phyloP scores from a whole-genome alignment of 2,888 invertebrate genomes.

The Suillia variegata region DNA sequence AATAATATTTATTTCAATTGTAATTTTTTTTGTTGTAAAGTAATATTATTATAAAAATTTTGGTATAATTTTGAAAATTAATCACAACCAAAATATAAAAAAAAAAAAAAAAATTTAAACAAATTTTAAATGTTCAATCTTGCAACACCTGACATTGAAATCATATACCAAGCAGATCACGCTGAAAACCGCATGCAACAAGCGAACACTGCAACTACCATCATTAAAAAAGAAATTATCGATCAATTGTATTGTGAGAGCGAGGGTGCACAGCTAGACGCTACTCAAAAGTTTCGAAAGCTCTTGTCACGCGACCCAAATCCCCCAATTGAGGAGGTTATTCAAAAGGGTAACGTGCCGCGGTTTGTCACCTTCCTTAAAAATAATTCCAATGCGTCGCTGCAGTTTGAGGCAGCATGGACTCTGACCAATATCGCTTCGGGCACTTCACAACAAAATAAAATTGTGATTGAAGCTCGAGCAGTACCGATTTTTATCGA shows the following conservation, averaged over 20 bases:
- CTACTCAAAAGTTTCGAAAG: constrained; percentile 93
- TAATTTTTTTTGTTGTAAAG: too few species aligned
- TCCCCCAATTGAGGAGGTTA: constrained; percentile 97
- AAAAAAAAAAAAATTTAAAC: too few species aligned
- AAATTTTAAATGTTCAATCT: too few species aligned
- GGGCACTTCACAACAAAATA: constrained; percentile 93
- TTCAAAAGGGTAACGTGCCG: constrained; percentile 91
- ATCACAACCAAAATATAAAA: too few species aligned
- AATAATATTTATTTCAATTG: too few species aligned
- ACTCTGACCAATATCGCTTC: constrained; percentile 98
- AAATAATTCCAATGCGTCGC: constrained; percentile 78
- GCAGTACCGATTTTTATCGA: constrained; percentile 90
- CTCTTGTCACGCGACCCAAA: constrained; percentile 92
- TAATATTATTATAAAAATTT: too few species aligned
- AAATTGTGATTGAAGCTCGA: constrained; percentile 91
- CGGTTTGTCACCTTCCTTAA: constrained; percentile 90
- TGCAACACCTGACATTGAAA: too few species aligned
- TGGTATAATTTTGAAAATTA: too few species aligned
- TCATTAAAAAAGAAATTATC: constrained; percentile 74
- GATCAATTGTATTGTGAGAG: constrained; percentile 78
- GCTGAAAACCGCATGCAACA: too few species aligned
- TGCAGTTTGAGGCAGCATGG: constrained; percentile 99
- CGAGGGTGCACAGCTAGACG: constrained; percentile 79
- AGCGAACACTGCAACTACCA: too few species aligned
- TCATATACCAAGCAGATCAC: too few species aligned